phyloP scores from a whole-genome alignment of 2,113 vertebrate species.

The Meleagris gallopavo region DNA sequence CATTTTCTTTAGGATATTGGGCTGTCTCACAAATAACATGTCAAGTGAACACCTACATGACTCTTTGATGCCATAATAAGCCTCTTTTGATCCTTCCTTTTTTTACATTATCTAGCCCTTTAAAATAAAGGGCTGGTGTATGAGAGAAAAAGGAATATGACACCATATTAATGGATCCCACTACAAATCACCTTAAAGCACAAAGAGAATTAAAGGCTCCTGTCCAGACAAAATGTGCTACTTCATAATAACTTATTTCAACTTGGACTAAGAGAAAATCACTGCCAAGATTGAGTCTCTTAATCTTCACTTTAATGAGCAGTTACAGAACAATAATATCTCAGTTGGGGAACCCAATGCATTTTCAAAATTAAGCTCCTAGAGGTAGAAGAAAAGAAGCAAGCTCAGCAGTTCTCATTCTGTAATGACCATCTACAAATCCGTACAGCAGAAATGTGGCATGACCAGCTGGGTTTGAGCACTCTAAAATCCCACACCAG shows the following conservation, averaged over 20 bases:
- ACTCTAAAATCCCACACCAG: neutral
- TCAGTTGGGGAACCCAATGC: neutral
- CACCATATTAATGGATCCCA: neutral
- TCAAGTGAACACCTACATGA: neutral
- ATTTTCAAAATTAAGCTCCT: constrained; percentile 23
- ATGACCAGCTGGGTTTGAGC: neutral
- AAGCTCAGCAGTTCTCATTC: neutral
- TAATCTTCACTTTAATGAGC: constrained; percentile 22
- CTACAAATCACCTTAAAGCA: neutral
- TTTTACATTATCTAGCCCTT: neutral
- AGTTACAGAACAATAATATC: neutral
- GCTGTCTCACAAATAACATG: neutral
- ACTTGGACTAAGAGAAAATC: neutral
- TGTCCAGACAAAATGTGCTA: neutral
- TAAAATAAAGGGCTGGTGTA: neutral
- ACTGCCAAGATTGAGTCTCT: neutral
- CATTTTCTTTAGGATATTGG: neutral
- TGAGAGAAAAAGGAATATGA: neutral
- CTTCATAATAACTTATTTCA: neutral
- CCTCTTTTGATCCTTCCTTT: neutral
- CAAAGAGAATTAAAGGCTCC: neutral
- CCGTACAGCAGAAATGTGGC: neutral
- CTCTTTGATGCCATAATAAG: neutral
- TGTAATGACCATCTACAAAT: neutral
- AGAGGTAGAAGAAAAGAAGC: neutral